These are phyloP conservation scores for Lucifuga dentata DNA, from an alignment of 2,113 vertebrate species.

Conservation along the genomic window DNA sequence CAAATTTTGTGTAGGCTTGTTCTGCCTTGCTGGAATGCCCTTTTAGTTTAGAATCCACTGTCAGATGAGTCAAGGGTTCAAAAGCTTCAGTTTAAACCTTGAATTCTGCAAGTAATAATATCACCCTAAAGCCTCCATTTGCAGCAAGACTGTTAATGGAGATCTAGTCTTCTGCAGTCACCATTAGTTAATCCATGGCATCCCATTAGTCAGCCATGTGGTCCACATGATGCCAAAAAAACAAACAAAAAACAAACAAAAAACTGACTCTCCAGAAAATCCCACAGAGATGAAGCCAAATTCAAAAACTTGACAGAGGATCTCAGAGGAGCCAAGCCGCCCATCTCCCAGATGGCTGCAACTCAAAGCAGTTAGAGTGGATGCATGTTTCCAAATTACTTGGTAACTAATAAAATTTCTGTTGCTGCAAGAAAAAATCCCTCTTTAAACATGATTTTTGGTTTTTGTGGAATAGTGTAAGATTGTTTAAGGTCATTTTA, in stretches of 20 bases:
- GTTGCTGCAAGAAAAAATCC: conserved; percentile 34
- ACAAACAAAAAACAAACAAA: conserved; percentile 22
- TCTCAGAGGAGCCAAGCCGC: conserved; percentile 62
- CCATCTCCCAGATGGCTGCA: conserved; percentile 73
- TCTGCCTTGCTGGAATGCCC: too few species aligned
- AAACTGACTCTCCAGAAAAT: conserved; percentile 56
- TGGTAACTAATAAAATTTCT: conserved; percentile 51
- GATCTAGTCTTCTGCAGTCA: conserved; percentile 41
- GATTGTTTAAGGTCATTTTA: too few species aligned
- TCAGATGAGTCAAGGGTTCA: too few species aligned
- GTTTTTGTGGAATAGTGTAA: neutral
- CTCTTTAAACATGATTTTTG: conserved; percentile 19
- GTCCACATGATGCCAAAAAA: conserved; percentile 16
- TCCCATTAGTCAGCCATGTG: conserved; percentile 46
- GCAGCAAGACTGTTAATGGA: neutral
- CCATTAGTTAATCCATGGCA: conserved; percentile 19
- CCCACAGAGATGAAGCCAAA: conserved; percentile 57
- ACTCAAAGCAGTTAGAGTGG: conserved; percentile 48
- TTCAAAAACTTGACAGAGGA: conserved; percentile 54
- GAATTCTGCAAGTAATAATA: neutral
- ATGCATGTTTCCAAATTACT: conserved; percentile 33
- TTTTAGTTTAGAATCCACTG: too few species aligned
- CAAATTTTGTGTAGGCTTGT: too few species aligned
- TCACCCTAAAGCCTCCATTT: neutral
- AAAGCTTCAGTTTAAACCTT: too few species aligned